phyloP scores from a whole-genome alignment of 2,888 invertebrate species.

The Cheilosia impressa region DNA sequence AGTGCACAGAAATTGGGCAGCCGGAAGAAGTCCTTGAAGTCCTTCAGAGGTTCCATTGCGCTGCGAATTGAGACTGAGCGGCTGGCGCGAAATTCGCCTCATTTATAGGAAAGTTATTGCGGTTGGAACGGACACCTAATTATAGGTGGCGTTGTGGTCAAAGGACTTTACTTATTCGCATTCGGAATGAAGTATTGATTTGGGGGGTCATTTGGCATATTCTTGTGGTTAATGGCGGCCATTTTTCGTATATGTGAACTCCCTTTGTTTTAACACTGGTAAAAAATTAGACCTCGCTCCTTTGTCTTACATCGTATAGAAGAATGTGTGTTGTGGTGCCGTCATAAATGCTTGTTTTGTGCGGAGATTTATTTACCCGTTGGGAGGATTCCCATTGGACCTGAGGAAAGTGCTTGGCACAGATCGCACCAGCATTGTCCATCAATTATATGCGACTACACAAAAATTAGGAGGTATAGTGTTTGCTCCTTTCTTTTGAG shows the following conservation, averaged over 20 bases:
- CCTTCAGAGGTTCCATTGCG: conserved; percentile 42
- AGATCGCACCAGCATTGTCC: conserved; percentile 50
- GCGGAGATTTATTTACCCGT: conserved; percentile 19
- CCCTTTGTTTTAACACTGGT: background rate
- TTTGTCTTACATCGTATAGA: conserved; percentile 26
- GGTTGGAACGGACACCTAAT: background rate
- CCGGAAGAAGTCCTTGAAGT: conserved; percentile 52
- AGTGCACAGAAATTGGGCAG: conserved; percentile 55
- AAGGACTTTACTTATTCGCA: too few species aligned
- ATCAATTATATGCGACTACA: conserved; percentile 48
- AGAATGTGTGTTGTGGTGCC: conserved; percentile 11
- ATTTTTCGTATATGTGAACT: background rate
- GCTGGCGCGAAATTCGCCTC: background rate
- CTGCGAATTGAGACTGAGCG: background rate
- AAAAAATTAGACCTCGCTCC: background rate
- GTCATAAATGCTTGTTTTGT: conserved; percentile 28
- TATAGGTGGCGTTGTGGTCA: conserved; percentile 3
- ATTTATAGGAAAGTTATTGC: background rate
- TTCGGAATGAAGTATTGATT: too few species aligned
- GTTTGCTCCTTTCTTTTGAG: conserved; percentile 5
- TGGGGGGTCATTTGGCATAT: too few species aligned
- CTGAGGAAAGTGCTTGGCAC: conserved; percentile 7
- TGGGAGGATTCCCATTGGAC: conserved; percentile 32
- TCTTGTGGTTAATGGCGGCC: too few species aligned
- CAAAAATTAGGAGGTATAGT: conserved; percentile 14